Conservation (phyloP, 2,113 vertebrate genomes). For the Hassar affinis region DNA sequence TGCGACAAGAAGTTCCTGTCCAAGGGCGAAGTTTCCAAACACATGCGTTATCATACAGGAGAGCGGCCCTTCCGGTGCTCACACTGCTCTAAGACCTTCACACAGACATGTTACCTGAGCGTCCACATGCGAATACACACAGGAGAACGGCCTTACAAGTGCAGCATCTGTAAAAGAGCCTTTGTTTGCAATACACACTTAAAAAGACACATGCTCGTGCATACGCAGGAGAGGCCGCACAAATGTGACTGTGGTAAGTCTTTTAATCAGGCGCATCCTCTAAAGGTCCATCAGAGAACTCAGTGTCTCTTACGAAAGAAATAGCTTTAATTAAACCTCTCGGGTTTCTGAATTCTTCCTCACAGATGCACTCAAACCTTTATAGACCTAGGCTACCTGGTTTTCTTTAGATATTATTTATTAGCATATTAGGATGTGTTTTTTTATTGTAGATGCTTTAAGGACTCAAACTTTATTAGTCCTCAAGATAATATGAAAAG, state of each 20-base stretch:
- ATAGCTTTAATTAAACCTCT: neutral
- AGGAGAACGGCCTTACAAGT: constrained; percentile 48
- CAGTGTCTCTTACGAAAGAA: constrained; percentile 24
- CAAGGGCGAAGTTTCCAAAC: constrained; percentile 72
- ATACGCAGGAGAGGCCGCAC: constrained; percentile 45
- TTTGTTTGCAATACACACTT: constrained; percentile 47
- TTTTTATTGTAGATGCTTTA: neutral
- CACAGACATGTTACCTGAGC: constrained; percentile 39
- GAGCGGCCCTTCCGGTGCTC: constrained; percentile 73
- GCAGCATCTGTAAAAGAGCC: constrained; percentile 41
- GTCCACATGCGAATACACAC: constrained; percentile 50
- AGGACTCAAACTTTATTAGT: neutral
- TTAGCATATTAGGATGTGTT: neutral
- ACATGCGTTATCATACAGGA: constrained; percentile 75
- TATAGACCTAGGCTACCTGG: neutral
- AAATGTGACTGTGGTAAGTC: constrained; percentile 48
- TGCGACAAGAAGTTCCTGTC: constrained; percentile 63
- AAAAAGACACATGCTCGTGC: constrained; percentile 46
- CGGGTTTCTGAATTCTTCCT: neutral
- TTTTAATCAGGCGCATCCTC: constrained; percentile 37
- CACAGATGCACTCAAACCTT: neutral
- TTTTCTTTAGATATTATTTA: neutral
- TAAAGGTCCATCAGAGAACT: constrained; percentile 26
- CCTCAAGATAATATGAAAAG: neutral
- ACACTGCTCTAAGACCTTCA: constrained; percentile 45